Conservation (phyloP, 1,140 invertebrate genomes). For the Zaprionus ornatus region DNA sequence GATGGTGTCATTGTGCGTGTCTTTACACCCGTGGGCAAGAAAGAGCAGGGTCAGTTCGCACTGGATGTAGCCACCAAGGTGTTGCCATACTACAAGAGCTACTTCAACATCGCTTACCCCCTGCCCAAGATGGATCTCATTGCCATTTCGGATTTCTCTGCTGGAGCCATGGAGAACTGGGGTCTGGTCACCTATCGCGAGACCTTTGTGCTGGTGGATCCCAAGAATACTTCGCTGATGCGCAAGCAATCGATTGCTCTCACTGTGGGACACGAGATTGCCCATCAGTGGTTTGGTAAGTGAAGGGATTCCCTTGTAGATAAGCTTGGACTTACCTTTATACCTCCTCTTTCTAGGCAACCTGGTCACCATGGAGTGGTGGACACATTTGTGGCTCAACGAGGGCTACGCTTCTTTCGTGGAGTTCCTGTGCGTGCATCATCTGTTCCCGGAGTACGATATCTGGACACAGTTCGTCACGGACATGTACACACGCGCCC, state of each 20-base stretch:
- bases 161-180: slow-evolving; percentile 99
- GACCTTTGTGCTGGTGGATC: slow-evolving; percentile 92
- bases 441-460: slow-evolving; percentile 95
- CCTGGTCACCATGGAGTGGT: slow-evolving; percentile 96
- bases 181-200: slow-evolving; percentile 90
- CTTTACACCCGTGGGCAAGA: slow-evolving; percentile 96
- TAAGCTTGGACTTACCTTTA: not conserved
- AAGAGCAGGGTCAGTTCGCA: slow-evolving; percentile 96
- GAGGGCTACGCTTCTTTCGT: slow-evolving; percentile 97
- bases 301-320: too few species aligned
- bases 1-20: slow-evolving; percentile 95
- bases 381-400: slow-evolving; percentile 94
- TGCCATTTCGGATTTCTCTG: slow-evolving; percentile 96
- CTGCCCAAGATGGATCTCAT: slow-evolving; percentile 98
- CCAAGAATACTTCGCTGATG: slow-evolving; percentile 92
- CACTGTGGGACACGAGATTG: slow-evolving; percentile 94
- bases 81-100: slow-evolving; percentile 96
- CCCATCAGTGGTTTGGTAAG: slow-evolving; percentile 94
- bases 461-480: slow-evolving; percentile 97
- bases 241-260: slow-evolving; percentile 94
- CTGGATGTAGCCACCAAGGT: slow-evolving; percentile 93
- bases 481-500: slow-evolving; percentile 91
- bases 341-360: slow-evolving; percentile 71
- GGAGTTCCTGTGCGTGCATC: slow-evolving; percentile 93
- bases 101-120: slow-evolving; percentile 97